These are phyloP conservation scores for Lasioglossum malachurum DNA, from an alignment of 2,888 invertebrate species.

Conservation along the genomic window DNA sequence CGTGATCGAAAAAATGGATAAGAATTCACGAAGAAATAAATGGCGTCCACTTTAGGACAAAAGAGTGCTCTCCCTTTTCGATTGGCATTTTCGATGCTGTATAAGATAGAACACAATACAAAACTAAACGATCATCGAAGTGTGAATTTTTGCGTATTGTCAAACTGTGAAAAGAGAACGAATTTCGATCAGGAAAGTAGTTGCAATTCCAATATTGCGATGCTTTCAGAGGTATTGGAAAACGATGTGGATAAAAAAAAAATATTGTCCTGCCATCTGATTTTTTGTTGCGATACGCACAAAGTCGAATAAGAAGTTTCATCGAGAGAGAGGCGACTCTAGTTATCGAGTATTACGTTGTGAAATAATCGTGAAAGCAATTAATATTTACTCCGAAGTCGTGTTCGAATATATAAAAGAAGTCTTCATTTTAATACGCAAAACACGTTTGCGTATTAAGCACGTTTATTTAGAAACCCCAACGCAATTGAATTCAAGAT, in stretches of 20 bases:
- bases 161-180: conserved; percentile 47
- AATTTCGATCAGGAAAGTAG: conserved; percentile 55
- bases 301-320: not conserved
- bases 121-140: conserved; percentile 45
- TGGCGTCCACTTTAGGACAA: not conserved
- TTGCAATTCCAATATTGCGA: conserved; percentile 54
- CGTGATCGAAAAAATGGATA: not conserved
- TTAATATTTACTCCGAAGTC: not conserved
- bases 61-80: not conserved
- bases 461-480: no score
- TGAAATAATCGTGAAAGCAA: not conserved
- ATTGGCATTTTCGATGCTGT: not conserved
- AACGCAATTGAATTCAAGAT: no score
- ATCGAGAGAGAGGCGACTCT: not conserved
- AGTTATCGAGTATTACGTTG: not conserved
- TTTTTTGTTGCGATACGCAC: not conserved
- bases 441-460: no score
- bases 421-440: not conserved
- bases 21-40: not conserved
- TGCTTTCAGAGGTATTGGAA: conserved; percentile 36
- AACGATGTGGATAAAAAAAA: conserved; percentile 35
- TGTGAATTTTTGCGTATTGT: conserved; percentile 51
- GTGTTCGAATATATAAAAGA: not conserved
- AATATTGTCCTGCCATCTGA: conserved; percentile 28
- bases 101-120: conserved; percentile 11